A percentile compares a stretch with the other conserved stretches of the same genome.
These are phyloP conservation scores for Poeciliopsis paucimaculata DNA, from an alignment of 2,797 vertebrate genomes.

Conservation along the genomic window DNA sequence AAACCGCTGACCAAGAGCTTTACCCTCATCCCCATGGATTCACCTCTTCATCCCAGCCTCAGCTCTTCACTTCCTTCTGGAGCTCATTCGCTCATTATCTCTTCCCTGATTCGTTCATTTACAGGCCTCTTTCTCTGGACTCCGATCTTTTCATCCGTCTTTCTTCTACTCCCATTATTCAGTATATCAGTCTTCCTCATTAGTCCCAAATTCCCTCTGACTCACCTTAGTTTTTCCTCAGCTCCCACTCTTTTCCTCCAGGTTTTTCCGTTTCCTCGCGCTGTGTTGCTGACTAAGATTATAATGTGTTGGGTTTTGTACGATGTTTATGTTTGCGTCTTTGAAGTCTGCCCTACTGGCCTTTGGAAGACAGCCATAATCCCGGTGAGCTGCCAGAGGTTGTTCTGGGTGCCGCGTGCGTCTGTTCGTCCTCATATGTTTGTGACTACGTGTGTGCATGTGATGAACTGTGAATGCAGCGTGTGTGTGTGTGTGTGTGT, in stretches of 20 bases:
- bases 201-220: conserved; percentile 64
- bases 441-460: conserved; percentile 62
- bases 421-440: conserved; percentile 57
- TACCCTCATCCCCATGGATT: conserved; percentile 72
- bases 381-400: conserved; percentile 52
- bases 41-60: conserved; percentile 68
- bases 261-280: conserved; percentile 36
- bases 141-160: conserved; percentile 65
- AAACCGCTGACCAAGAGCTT: conserved; percentile 83
- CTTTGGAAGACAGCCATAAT: conserved; percentile 73
- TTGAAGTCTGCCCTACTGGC: conserved; percentile 70
- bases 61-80: conserved; percentile 61
- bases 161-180: conserved; percentile 60
- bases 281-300: conserved; percentile 72
- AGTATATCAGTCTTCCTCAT: conserved; percentile 75
- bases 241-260: conserved; percentile 13
- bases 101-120: conserved; percentile 57
- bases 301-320: conserved; percentile 68
- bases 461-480: conserved; percentile 46
- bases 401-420: conserved; percentile 41
- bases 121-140: conserved; percentile 42
- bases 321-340: conserved; percentile 75
- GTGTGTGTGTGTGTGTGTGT: conserved; percentile 54
- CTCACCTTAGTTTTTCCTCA: conserved; percentile 48
- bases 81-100: conserved; percentile 62